Percentiles rank a stretch among this genome's conserved stretches.
Evolutionary conservation across 2,888 invertebrate species (phyloP).

Genomic region (Unio pictorum): DNA sequence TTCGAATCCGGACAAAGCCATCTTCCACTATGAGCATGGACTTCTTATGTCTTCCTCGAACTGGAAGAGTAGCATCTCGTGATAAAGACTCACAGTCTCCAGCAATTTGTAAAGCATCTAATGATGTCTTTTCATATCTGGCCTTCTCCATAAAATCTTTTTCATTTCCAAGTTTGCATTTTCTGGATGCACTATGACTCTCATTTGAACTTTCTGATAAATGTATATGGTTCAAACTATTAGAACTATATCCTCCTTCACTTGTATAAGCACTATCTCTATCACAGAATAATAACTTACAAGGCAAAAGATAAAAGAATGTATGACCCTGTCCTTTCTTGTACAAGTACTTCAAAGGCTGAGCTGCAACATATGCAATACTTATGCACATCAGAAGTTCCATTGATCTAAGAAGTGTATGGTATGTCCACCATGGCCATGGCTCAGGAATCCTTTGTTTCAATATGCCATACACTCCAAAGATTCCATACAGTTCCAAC

Average conservation of each 20-base stretch:
- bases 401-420: constrained; percentile 86
- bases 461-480: constrained; percentile 76
- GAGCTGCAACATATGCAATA: constrained; percentile 89
- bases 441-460: constrained; percentile 70
- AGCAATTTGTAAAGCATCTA: no score
- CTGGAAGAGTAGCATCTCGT: no score
- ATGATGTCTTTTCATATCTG: no score
- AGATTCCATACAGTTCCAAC: constrained; percentile 87
- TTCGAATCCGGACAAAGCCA: constrained; percentile 88
- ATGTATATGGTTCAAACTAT: constrained; percentile 22
- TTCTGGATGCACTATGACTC: no score
- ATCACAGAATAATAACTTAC: constrained; percentile 32
- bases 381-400: constrained; percentile 89
- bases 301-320: constrained; percentile 29
- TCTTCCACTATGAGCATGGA: constrained; percentile 92
- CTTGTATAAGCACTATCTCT: constrained; percentile 10
- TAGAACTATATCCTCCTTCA: constrained; percentile 18
- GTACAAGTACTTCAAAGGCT: constrained; percentile 70
- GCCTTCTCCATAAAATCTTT: no score
- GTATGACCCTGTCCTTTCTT: constrained; percentile 21
- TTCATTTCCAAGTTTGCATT: no score
- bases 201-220: constrained; percentile 25
- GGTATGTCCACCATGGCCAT: constrained; percentile 95
- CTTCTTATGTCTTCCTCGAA: constrained; percentile 7
- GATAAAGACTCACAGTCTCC: no score